Percentiles rank a stretch among this genome's conserved stretches.
Conservation (phyloP, 2,888 invertebrate species). For the Artemia sinica region DNA sequence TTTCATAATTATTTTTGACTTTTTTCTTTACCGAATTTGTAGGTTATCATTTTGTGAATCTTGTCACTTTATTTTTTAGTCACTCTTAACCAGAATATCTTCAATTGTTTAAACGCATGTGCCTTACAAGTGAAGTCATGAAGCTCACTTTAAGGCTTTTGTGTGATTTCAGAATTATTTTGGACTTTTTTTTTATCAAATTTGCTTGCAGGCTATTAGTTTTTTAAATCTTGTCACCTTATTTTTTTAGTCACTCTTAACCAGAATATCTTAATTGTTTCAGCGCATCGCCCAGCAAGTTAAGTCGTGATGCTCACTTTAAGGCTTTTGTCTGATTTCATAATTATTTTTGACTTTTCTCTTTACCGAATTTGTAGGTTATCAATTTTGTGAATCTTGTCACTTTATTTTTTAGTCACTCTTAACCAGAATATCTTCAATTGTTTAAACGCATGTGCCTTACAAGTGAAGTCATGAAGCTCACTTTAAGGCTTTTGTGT, state of each 20-base stretch:
- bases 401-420: constrained; percentile 18
- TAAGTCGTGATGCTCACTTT: constrained; percentile 89
- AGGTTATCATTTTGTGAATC: too few relatives aligned
- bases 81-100: constrained; percentile 74
- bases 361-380: neutral
- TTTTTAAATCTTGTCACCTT: neutral
- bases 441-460: constrained; percentile 71
- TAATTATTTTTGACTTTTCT: neutral
- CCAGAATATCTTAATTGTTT: constrained; percentile 75
- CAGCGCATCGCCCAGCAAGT: constrained; percentile 77
- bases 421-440: constrained; percentile 56
- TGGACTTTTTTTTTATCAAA: neutral
- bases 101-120: constrained; percentile 78
- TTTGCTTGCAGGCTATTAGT: too few relatives aligned
- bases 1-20: too few relatives aligned
- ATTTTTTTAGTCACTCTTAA: constrained; percentile 52
- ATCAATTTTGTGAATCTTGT: too few relatives aligned
- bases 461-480: too few relatives aligned
- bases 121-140: constrained; percentile 78
- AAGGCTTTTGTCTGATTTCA: constrained; percentile 36
- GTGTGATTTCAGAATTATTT: constrained; percentile 41
- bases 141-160: constrained; percentile 96
- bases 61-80: constrained; percentile 36
- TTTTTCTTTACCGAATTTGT: too few relatives aligned
- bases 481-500: too few relatives aligned